Conservation (phyloP, 2,797 vertebrate genomes). For the Rhynchotus rufescens region DNA sequence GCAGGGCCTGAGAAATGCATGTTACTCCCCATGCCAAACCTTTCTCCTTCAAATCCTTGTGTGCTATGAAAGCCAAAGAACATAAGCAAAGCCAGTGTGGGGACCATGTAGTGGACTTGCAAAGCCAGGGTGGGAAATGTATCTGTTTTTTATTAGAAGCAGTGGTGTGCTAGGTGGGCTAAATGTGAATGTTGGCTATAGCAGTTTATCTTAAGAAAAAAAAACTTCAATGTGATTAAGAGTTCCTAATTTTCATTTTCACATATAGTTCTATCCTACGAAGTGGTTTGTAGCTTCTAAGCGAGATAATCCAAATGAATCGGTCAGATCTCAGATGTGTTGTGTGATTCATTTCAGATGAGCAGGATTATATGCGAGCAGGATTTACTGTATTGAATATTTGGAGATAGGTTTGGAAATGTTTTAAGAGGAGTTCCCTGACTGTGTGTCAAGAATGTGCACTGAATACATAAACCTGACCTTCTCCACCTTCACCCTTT, state of each 20-base stretch:
- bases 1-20: neutral
- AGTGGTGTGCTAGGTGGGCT: neutral
- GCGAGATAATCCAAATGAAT: neutral
- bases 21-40: neutral
- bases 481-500: neutral
- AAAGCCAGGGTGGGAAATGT: neutral
- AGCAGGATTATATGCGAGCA: rapidly evolving
- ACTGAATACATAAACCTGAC: neutral
- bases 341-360: neutral
- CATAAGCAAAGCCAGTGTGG: neutral
- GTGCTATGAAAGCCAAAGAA: neutral
- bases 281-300: neutral
- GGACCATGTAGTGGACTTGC: neutral
- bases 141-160: neutral
- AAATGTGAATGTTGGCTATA: neutral
- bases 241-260: neutral
- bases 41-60: neutral
- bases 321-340: neutral
- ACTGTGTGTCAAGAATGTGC: slow-evolving; percentile 3
- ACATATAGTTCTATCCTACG: neutral
- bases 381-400: slow-evolving; percentile 8
- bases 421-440: slow-evolving; percentile 28
- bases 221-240: neutral
- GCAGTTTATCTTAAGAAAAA: neutral
- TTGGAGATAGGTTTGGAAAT: slow-evolving; percentile 26